A percentile compares a stretch with the other conserved stretches of the same genome.
Evolutionary conservation across 2,888 invertebrate species (phyloP).

Genomic region (Mimachlamys varia): DNA sequence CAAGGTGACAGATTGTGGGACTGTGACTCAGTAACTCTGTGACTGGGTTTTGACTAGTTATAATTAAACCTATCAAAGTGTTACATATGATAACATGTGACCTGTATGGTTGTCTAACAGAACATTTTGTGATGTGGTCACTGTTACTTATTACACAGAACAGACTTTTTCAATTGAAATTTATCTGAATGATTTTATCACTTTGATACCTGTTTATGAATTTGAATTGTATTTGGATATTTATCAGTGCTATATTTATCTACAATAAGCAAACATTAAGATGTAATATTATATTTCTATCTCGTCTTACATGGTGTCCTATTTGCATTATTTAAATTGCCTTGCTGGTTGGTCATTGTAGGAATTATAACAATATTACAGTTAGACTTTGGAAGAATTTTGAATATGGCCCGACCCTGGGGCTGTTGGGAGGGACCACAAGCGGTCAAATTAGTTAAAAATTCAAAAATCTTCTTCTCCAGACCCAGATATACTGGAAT

Average conservation of each 20-base stretch:
- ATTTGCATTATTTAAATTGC: neutral
- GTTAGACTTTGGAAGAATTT: no score
- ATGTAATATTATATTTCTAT: neutral
- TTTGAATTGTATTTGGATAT: neutral
- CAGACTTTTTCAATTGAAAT: neutral
- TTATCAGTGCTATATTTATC: neutral
- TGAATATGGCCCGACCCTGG: no score
- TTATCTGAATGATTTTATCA: neutral
- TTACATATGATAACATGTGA: neutral
- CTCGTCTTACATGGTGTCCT: neutral
- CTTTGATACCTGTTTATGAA: neutral
- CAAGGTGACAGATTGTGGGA: no score
- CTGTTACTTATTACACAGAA: neutral
- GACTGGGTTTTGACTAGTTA: no score
- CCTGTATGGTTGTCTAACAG: neutral
- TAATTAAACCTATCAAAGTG: neutral
- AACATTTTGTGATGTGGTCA: neutral
- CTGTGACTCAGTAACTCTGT: no score
- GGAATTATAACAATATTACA: no score
- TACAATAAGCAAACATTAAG: neutral
- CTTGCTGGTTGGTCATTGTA: neutral
- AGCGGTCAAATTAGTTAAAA: no score
- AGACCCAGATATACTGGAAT: no score
- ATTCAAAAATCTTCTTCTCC: no score
- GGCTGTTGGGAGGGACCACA: no score